Evolutionary conservation across 2,888 invertebrate genomes (phyloP), one percentile per base, ranked within the genome.

Genomic region (Dysmachus trigonus): DNA sequence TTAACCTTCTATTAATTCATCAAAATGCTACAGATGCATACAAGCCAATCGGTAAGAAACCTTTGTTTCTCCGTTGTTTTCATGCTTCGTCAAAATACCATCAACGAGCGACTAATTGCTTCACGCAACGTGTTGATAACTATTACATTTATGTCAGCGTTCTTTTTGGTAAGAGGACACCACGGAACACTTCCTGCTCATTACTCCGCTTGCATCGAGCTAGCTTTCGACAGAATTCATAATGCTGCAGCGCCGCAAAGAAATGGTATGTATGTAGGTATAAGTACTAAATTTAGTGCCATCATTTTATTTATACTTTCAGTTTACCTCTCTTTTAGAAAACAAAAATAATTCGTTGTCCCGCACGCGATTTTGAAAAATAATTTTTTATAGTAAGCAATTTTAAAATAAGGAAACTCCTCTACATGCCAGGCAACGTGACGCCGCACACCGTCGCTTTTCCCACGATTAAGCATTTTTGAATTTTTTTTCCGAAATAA

Each of bases 161-260:
- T 77, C 77, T 27, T 47, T 77, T 77, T 77, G 77, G 77, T 27
- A 77, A 77, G 27, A 30, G 47, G 47, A 77, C 77, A 77, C 77
- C 77, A 27, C 22, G n/a, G n/a, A 47, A 47, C 77, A 47, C n/a
- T 77, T 31, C n/a, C 47, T 77, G 22, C 47, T 77, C 27, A 47
- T 77, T 47, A 77, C 10, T 62, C 62, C 18, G 10, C 27, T 62
- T 27, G 27, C 13, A 27, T 22, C 10, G 10, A 41, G 2, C 15
- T 10, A 41, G 41, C 41, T 13, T 41, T 13, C 4, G 22, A 22
- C 27, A 8, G 62, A 53, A 7, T 15, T 47, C 18, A 62, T 2
- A 18, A 7, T 1, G 18, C 27, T 27, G 10, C 13, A 62, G 27
- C 62, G 22, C 22, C 10, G 22, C 62, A 27, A 22, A 8, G 18